Evolutionary conservation across 2,113 vertebrate species (phyloP).

Genomic region (Passerina amoena): DNA sequence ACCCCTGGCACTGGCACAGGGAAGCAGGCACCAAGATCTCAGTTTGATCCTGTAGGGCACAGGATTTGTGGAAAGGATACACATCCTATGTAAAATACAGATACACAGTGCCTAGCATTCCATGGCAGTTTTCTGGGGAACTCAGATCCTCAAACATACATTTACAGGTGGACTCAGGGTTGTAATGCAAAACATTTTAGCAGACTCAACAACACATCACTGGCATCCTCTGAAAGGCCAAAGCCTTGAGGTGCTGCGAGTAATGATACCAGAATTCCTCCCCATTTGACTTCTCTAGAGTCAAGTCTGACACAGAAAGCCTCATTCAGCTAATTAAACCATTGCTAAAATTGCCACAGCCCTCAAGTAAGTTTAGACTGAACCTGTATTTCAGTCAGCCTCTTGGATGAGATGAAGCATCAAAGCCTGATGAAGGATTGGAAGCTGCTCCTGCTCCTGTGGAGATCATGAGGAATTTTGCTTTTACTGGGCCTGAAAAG

Average conservation of each 20-base stretch:
- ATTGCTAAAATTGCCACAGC: not conserved
- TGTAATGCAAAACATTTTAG: not conserved
- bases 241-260: not conserved
- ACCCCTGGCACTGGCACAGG: not conserved
- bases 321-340: not conserved
- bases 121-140: not conserved
- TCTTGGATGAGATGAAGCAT: not conserved
- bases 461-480: not conserved
- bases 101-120: not conserved
- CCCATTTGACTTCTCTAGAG: not conserved
- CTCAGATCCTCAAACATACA: not conserved
- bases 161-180: not conserved
- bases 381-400: not conserved
- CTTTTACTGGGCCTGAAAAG: not conserved
- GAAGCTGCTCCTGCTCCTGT: not conserved
- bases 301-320: not conserved
- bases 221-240: not conserved
- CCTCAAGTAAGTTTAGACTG: not conserved
- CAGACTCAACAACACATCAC: not conserved
- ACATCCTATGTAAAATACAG: not conserved
- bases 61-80: not conserved
- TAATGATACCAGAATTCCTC: not conserved
- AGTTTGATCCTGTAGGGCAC: not conserved
- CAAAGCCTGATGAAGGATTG: not conserved
- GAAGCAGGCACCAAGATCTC: not conserved